Conservation (phyloP, 2,888 invertebrate genomes). For the Baccha elongata region DNA sequence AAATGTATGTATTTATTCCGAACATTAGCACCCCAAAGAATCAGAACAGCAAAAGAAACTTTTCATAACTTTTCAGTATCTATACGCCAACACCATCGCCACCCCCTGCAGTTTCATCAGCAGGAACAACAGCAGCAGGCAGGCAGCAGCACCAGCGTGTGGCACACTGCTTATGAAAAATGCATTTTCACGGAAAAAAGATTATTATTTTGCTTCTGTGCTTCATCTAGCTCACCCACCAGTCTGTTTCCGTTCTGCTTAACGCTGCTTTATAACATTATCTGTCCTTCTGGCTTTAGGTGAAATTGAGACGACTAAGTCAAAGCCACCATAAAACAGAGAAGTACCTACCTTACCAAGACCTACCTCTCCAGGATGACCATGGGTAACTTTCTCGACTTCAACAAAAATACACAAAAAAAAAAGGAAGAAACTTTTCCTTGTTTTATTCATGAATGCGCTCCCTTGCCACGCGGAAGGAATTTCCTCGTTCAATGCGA, state of each 20-base stretch:
- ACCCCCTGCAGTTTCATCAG: slow-evolving; percentile 18
- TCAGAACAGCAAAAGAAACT: neutral
- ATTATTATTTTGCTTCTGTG: slow-evolving; percentile 52
- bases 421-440: slow-evolving; percentile 24
- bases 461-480: slow-evolving; percentile 49
- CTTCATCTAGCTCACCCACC: neutral
- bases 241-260: slow-evolving; percentile 64
- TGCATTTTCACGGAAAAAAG: slow-evolving; percentile 56
- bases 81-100: neutral
- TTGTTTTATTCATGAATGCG: slow-evolving; percentile 68
- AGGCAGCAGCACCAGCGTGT: slow-evolving; percentile 9
- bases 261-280: slow-evolving; percentile 62
- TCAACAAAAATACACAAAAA: slow-evolving; percentile 13
- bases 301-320: slow-evolving; percentile 64
- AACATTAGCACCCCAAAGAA: slow-evolving; percentile 53
- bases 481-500: slow-evolving; percentile 48
- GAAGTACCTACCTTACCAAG: slow-evolving; percentile 11
- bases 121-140: neutral
- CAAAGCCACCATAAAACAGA: slow-evolving; percentile 6
- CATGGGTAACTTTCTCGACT: slow-evolving; percentile 36
- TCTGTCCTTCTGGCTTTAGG: slow-evolving; percentile 37
- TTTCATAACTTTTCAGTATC: slow-evolving; percentile 15
- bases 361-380: slow-evolving; percentile 5
- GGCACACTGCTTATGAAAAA: slow-evolving; percentile 65
- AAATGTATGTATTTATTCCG: slow-evolving; percentile 54